These are phyloP conservation scores for Pyrgilauda ruficollis DNA, from an alignment of 2,113 vertebrate species.

Conservation along the genomic window DNA sequence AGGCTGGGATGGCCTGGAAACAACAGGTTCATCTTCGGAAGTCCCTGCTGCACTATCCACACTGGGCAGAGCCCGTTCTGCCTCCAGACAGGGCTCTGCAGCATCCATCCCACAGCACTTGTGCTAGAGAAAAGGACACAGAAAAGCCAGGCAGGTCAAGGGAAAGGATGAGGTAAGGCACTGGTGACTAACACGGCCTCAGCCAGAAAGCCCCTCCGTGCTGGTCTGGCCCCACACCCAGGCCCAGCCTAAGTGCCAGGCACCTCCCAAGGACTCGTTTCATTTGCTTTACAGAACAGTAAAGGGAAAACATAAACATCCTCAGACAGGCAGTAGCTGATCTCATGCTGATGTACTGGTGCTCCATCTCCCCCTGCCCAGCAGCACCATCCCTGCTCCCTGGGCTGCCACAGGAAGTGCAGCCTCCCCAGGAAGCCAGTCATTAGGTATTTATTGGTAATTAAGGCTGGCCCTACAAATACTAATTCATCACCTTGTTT, in stretches of 20 bases:
- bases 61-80: not conserved
- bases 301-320: not conserved
- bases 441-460: not conserved
- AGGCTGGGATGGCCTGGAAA: not conserved
- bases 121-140: not conserved
- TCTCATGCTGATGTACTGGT: not conserved
- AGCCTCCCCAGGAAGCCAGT: not conserved
- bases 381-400: not conserved
- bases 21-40: not conserved
- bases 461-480: not conserved
- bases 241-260: not conserved
- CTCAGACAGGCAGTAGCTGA: not conserved
- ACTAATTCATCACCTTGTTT: not conserved
- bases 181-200: not conserved
- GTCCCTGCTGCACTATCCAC: no score
- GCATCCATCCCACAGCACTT: not conserved
- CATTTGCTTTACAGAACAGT: not conserved
- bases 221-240: not conserved
- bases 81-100: not conserved
- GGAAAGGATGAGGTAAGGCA: not conserved
- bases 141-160: not conserved
- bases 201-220: not conserved
- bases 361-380: not conserved
- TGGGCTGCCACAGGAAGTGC: not conserved
- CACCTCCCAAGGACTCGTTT: not conserved